Conservation (phyloP, 2,113 vertebrate species). For the Pachypanchax playfairii region DNA sequence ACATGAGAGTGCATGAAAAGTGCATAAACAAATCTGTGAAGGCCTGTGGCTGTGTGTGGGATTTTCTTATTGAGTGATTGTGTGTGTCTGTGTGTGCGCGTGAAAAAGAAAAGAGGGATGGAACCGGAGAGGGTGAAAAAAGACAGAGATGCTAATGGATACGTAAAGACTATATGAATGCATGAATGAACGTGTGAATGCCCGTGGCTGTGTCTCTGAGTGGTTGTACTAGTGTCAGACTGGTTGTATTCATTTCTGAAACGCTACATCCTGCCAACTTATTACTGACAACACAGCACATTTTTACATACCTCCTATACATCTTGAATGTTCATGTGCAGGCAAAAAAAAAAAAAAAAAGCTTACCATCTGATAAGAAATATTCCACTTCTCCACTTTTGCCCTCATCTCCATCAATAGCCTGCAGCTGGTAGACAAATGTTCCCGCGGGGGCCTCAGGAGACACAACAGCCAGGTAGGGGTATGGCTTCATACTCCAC, state of each 20-base stretch:
- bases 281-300: constrained; percentile 26
- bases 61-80: constrained; percentile 21
- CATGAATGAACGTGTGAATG: constrained; percentile 63
- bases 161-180: constrained; percentile 61
- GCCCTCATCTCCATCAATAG: constrained; percentile 85
- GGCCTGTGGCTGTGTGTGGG: constrained; percentile 47
- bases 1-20: constrained; percentile 56
- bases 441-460: constrained; percentile 74
- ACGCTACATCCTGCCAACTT: constrained; percentile 27
- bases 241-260: constrained; percentile 43
- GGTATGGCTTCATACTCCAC: constrained; percentile 88
- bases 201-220: constrained; percentile 53
- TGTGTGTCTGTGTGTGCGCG: constrained; percentile 21
- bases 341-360: constrained; percentile 7
- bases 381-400: constrained; percentile 85
- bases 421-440: constrained; percentile 86
- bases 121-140: constrained; percentile 34
- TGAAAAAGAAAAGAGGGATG: background rate
- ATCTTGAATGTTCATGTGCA: background rate
- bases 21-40: constrained; percentile 62
- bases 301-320: constrained; percentile 19
- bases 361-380: constrained; percentile 88
- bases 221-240: constrained; percentile 47
- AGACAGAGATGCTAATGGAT: constrained; percentile 63
- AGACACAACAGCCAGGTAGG: constrained; percentile 84